A percentile compares a stretch with the other conserved stretches of the same genome.
phyloP scores from a whole-genome alignment of 2,888 invertebrate genomes.

The Drosophila hamatofila region DNA sequence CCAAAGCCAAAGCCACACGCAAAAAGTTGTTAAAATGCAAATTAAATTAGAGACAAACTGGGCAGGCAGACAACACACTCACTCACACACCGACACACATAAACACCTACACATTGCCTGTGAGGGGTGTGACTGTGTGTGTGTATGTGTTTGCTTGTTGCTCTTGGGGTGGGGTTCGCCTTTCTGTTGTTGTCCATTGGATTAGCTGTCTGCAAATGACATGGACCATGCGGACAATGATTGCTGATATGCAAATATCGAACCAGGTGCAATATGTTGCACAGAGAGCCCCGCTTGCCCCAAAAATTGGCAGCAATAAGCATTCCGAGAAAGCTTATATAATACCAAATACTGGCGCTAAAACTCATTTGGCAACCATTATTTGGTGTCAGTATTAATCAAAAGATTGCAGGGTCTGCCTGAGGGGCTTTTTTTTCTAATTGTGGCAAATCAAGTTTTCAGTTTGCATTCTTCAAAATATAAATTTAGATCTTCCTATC shows the following conservation, averaged over 20 bases:
- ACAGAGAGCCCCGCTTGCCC: background rate
- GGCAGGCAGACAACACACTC: constrained; percentile 49
- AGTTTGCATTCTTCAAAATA: background rate
- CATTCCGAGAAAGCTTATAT: constrained; percentile 33
- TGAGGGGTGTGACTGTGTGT: constrained; percentile 43
- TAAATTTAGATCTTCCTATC: background rate
- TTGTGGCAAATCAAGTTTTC: background rate
- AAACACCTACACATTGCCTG: constrained; percentile 19
- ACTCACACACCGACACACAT: constrained; percentile 17
- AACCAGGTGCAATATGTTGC: constrained; percentile 47
- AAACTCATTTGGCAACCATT: background rate
- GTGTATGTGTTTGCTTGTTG: constrained; percentile 19
- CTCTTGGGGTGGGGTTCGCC: constrained; percentile 49
- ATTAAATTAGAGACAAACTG: constrained; percentile 81
- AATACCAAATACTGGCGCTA: constrained; percentile 15
- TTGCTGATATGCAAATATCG: constrained; percentile 63
- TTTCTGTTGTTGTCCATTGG: constrained; percentile 50
- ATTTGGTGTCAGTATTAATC: background rate
- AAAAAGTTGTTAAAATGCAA: constrained; percentile 83
- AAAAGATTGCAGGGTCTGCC: background rate
- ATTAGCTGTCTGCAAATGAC: constrained; percentile 64
- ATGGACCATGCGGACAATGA: constrained; percentile 61
- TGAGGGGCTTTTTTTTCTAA: too few relatives aligned
- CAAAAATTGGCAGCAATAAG: constrained; percentile 37
- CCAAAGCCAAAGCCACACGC: constrained; percentile 74